phyloP scores from a whole-genome alignment of 2,797 vertebrate species.

The Notolabrus celidotus region DNA sequence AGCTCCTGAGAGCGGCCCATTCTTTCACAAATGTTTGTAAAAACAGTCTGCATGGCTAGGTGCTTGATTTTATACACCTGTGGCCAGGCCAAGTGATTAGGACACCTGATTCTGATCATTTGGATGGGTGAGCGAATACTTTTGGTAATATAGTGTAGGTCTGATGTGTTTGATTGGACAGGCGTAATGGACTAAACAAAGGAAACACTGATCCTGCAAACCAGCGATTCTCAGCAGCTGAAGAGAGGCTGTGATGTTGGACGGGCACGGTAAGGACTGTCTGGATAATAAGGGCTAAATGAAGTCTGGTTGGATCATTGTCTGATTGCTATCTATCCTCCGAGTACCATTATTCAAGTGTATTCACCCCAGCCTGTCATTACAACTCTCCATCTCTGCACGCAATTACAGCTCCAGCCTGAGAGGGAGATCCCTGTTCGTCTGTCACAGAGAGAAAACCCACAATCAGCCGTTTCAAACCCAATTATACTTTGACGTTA shows the following conservation, averaged over 20 bases:
- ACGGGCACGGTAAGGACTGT: slow-evolving; percentile 11
- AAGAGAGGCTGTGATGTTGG: background rate
- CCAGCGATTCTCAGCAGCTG: background rate
- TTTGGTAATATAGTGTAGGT: too few relatives aligned
- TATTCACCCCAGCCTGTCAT: slow-evolving; percentile 42
- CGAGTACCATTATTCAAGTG: slow-evolving; percentile 56
- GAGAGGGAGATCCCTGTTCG: slow-evolving; percentile 37
- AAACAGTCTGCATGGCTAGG: too few relatives aligned
- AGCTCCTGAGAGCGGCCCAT: too few relatives aligned
- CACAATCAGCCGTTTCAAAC: slow-evolving; percentile 49
- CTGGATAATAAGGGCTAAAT: slow-evolving; percentile 49
- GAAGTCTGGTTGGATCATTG: slow-evolving; percentile 54
- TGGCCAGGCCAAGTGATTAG: too few relatives aligned
- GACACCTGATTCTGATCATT: too few relatives aligned
- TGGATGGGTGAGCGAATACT: too few relatives aligned
- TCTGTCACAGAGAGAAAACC: slow-evolving; percentile 13
- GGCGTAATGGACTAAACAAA: background rate
- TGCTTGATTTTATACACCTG: too few relatives aligned
- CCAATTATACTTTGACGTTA: slow-evolving; percentile 58
- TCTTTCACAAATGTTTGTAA: too few relatives aligned
- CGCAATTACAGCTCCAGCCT: slow-evolving; percentile 35
- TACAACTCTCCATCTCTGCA: slow-evolving; percentile 43
- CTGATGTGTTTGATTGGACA: background rate
- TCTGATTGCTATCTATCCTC: slow-evolving; percentile 59
- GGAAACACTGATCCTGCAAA: background rate